Conservation (phyloP, 2,888 invertebrate genomes). For the Dolichomitus sp. region DNA sequence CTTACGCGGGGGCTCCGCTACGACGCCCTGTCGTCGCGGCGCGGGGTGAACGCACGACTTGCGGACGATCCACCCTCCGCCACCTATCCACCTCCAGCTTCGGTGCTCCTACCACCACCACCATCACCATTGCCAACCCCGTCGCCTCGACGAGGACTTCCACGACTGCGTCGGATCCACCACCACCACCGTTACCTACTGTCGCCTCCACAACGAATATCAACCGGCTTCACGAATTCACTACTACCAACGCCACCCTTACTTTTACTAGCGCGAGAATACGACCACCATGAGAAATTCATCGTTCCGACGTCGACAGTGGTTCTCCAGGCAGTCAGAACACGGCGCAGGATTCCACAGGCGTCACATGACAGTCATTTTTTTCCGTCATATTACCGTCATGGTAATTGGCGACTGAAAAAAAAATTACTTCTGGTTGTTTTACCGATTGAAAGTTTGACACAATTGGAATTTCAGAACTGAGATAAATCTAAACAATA, state of each 20-base stretch:
- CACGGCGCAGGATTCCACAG: background rate
- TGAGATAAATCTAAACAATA: too few relatives aligned
- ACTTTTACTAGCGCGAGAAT: slow-evolving; percentile 66
- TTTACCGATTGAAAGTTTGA: too few relatives aligned
- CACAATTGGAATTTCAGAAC: too few relatives aligned
- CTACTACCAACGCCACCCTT: slow-evolving; percentile 25
- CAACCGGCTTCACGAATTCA: slow-evolving; percentile 63
- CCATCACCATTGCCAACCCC: slow-evolving; percentile 63
- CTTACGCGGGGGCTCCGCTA: slow-evolving; percentile 67
- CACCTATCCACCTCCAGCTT: slow-evolving; percentile 79
- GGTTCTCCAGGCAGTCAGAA: slow-evolving; percentile 72
- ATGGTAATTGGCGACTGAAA: too few relatives aligned
- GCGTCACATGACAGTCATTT: too few relatives aligned
- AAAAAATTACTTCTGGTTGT: too few relatives aligned
- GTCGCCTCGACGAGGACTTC: slow-evolving; percentile 58
- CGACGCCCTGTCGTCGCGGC: slow-evolving; percentile 84
- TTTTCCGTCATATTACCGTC: too few relatives aligned
- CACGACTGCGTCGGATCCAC: slow-evolving; percentile 71
- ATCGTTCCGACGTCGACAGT: slow-evolving; percentile 59
- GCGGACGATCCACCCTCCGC: slow-evolving; percentile 82
- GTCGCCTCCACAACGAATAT: slow-evolving; percentile 67
- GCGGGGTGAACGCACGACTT: slow-evolving; percentile 85
- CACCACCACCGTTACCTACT: slow-evolving; percentile 56
- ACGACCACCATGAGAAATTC: slow-evolving; percentile 63
- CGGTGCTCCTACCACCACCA: slow-evolving; percentile 69